Evolutionary conservation across 2,888 invertebrate genomes (phyloP), one percentile per base, ranked within the genome.

Genomic region (Aproaerema taeniolella): DNA sequence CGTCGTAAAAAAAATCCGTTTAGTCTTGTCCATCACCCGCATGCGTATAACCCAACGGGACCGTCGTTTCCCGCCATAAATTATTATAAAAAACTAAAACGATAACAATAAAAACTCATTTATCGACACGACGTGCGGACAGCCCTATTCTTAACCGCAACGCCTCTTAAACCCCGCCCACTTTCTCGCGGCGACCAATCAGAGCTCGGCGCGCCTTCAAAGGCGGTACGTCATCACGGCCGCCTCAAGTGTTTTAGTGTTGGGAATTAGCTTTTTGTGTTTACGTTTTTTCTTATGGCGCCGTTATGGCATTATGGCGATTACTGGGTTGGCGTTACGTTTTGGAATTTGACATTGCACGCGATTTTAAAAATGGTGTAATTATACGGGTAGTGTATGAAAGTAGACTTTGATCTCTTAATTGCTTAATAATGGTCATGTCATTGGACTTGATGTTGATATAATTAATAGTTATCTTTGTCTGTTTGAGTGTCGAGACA

Each of bases 51-150:
- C n/a, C n/a, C 15, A 67, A 58, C 68, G 68, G 63, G 67, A 68
- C 74, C 73, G 72, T 80, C 77, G 75, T 71, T 76, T 66, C 64
- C 64, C 61, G 53, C 66, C 67, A 73, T 82, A 81, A 82, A 82
- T 80, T 75, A 80, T 59, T 46, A 67, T 64, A 73, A 67, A 68
- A 66, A 66, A 60, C 50, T 58, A 65, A 70, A 67, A 60, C 57
- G 54, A 35, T 17, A 47, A 53, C 46, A 57, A 57, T 67, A 63
- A 74, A 80, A 76, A 70, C 65, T 58, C 64, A 67, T 68, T 77
- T 77, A 79, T 82, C 83, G 82, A 82, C 75, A 80, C 56, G 59
- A 56, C 55, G 46, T 54, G 53, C 55, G 66, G 60, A 52, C 82
- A 72, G 52, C 83, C 77, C 82, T 83, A 80, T 55, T 46, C 42